Conservation (phyloP, 2,113 vertebrate species). For the Dromaius novaehollandiae region DNA sequence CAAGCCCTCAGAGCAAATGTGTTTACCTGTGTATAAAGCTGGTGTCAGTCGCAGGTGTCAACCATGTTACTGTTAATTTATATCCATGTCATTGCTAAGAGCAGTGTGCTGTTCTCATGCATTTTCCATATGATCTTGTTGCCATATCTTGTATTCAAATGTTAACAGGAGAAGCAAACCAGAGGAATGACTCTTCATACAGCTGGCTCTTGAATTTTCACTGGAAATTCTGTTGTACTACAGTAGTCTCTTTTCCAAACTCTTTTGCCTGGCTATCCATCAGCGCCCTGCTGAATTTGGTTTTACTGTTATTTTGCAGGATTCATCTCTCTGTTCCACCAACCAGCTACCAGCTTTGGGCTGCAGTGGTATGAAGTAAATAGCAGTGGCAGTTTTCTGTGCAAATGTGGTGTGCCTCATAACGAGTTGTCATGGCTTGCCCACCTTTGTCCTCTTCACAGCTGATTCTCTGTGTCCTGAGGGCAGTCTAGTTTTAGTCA, state of each 20-base stretch:
- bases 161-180: neutral
- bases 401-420: neutral
- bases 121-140: neutral
- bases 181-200: neutral
- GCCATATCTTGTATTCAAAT: neutral
- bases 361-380: neutral
- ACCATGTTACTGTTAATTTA: neutral
- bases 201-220: neutral
- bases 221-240: neutral
- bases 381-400: neutral
- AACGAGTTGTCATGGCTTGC: neutral
- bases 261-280: neutral
- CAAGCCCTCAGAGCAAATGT: neutral
- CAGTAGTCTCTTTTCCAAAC: neutral
- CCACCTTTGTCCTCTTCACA: neutral
- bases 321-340: neutral
- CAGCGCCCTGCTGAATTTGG: neutral
- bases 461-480: neutral
- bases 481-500: neutral
- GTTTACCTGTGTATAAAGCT: neutral
- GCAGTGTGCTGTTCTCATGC: neutral
- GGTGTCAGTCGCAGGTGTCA: neutral
- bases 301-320: neutral
- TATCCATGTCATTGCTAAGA: fast-evolving
- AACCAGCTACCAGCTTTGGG: neutral